Evolutionary conservation across 2,113 vertebrate species (phyloP), one percentile per base, ranked within the genome.

Genomic region (Cheilinus undulatus): DNA sequence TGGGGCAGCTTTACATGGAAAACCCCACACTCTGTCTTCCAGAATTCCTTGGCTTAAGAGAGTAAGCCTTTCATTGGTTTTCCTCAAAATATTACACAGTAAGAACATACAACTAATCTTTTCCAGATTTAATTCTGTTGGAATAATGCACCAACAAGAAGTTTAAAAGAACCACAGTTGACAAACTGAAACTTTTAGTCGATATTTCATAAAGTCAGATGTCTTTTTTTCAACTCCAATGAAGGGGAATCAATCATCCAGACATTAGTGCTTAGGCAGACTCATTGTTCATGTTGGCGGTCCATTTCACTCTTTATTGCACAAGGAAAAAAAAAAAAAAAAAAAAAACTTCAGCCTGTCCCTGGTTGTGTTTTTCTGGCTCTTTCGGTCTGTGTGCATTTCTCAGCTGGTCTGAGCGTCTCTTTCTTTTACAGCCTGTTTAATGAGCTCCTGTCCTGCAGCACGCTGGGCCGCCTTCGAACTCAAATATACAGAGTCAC

Each of bases 391-490:
- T 49, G 20, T 8, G 10, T 49, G 46, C n/a, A n/a, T n/a, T 69
- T 74, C 13, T 20, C 85, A 89, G 88, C 86, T 82, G 84, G 62
- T 76, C 74, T 20, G 26, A 58, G 58, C 66, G 14, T 60, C 64
- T 52, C 65, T 62, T 54, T 80, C 61, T 73, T 88, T 91, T 84
- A 89, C 82, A 45, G 34, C 24, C 57, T 4, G 48, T 91, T 89
- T 91, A 88, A 90, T 76, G 76, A 88, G 90, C 84, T 87, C 60
- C 83, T 42, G 76, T 77, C 84, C 70, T 69, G 80, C 56, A 70
- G 86, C 82, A 68, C 69, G 58, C 79, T 81, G 56, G 24, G 27
- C 57, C 68, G 66, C 76, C 52, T 74, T 32, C 74, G 34, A 58
- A 63, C 82, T 82, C 72, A 85, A 81, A 87, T 84, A 85, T 69